Conservation (phyloP, 2,113 vertebrate genomes). For the Hypocryptadius cinnamomeus region DNA sequence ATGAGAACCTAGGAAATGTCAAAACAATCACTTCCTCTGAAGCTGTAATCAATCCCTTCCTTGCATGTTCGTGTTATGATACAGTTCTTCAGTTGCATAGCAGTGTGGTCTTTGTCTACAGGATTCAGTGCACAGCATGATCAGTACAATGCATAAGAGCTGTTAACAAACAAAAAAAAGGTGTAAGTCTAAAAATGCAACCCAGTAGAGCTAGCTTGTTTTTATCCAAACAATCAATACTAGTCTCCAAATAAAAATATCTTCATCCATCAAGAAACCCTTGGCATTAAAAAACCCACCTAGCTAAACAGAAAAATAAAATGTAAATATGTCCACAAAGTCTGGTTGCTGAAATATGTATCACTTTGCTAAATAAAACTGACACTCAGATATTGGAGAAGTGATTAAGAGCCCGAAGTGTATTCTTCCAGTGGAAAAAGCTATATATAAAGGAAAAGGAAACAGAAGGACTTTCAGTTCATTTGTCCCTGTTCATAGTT, state of each 20-base stretch:
- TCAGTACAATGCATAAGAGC: background rate
- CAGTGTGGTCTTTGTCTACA: background rate
- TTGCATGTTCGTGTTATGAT: background rate
- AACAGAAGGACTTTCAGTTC: background rate
- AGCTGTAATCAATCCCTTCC: background rate
- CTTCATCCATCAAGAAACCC: background rate
- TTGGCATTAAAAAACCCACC: background rate
- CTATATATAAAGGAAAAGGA: background rate
- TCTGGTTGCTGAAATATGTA: background rate
- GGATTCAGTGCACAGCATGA: background rate
- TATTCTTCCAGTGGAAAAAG: slow-evolving; percentile 15
- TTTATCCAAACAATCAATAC: background rate
- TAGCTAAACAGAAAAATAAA: slow-evolving; percentile 6
- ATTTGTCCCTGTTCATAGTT: background rate
- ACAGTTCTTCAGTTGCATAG: background rate
- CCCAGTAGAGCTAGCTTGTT: background rate
- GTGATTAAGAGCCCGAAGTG: background rate
- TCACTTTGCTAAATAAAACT: slow-evolving; percentile 17
- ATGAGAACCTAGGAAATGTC: background rate
- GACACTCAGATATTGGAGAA: background rate
- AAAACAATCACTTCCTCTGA: background rate
- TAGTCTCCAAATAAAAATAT: background rate
- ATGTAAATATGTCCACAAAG: background rate
- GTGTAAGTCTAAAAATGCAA: background rate
- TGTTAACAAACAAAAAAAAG: background rate